Evolutionary conservation across 2,113 vertebrate genomes (phyloP), one percentile per base, ranked within the genome.

Genomic region (Pseudorectes ferrugineus): DNA sequence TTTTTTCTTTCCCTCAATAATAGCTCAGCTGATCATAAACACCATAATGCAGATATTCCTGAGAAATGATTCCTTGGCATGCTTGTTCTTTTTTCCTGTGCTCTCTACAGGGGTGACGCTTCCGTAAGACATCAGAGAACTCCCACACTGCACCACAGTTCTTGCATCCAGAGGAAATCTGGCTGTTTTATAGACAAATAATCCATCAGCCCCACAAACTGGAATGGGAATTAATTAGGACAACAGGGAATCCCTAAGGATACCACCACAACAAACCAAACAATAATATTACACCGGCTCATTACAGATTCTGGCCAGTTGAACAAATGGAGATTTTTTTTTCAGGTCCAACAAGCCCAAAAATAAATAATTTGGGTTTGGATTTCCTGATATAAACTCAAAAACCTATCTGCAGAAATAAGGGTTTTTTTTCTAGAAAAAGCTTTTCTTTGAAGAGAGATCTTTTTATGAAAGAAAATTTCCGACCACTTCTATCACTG

Each of bases 351-450:
- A 52, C 7, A 85, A 59, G 11, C 8, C 36, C 20, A 4, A 55
- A 85, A 49, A 5, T 8, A 36, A 90, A 57, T 19, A 57, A 66
- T 49, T 31, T 68, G 7, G 43, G 2, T 18, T 46, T 63, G 22
- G 9, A 31, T 88, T 89, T 93, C 54, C 61, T 67, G 18, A 74
- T 12, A 2, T 6, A 67, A 72, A 35, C 7, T 45, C 2, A 33
- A 45, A 61, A 58, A 79, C 42, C 19, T 13, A 42, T 35, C 5
- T 81, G 20, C 12, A 84, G 19, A 87, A 49, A 5, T 20, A 16
- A 35, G 1, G 5, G 1, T 0, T 2, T 6, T 38, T 51, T 73
- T 51, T 19, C 52, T 51, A 33, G 4, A 38, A 29, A 65, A 35
- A 26, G 1, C 2, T 23, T 76, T 68, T 52, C 12, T 83, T 79